Conservation (phyloP, 2,113 vertebrate species). For the Oxyura jamaicensis region DNA sequence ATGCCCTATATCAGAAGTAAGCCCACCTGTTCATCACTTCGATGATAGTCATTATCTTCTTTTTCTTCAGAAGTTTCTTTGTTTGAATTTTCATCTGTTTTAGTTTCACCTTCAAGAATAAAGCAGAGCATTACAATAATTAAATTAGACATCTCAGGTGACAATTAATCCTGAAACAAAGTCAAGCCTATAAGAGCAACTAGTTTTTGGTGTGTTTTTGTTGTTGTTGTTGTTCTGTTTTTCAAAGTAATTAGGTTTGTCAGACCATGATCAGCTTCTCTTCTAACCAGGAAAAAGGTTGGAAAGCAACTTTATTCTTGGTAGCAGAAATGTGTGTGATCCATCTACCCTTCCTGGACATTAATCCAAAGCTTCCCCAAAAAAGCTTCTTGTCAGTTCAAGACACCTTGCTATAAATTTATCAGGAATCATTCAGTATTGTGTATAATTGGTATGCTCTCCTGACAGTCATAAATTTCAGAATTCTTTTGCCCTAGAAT, state of each 20-base stretch:
- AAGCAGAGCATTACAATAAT: slow-evolving; percentile 1
- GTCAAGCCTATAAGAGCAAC: background rate
- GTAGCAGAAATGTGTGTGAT: background rate
- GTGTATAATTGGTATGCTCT: background rate
- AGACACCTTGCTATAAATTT: background rate
- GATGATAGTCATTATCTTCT: slow-evolving; percentile 93
- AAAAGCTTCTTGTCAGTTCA: background rate
- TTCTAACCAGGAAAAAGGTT: background rate
- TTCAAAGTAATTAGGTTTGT: background rate
- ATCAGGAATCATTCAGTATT: background rate
- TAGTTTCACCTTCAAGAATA: slow-evolving; percentile 84
- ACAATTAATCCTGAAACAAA: background rate
- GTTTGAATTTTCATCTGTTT: slow-evolving; percentile 86
- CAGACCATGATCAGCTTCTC: background rate
- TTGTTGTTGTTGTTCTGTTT: background rate
- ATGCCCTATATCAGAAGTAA: background rate
- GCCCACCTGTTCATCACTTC: slow-evolving; percentile 93
- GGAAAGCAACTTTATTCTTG: background rate
- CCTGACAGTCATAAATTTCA: background rate
- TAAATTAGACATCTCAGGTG: background rate
- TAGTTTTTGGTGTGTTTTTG: background rate
- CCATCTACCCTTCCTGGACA: background rate
- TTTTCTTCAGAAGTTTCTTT: slow-evolving; percentile 92
- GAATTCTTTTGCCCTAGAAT: background rate
- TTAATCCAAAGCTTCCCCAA: background rate